Evolutionary conservation across 2,888 invertebrate species (phyloP).

Genomic region (Dorcus hopei): DNA sequence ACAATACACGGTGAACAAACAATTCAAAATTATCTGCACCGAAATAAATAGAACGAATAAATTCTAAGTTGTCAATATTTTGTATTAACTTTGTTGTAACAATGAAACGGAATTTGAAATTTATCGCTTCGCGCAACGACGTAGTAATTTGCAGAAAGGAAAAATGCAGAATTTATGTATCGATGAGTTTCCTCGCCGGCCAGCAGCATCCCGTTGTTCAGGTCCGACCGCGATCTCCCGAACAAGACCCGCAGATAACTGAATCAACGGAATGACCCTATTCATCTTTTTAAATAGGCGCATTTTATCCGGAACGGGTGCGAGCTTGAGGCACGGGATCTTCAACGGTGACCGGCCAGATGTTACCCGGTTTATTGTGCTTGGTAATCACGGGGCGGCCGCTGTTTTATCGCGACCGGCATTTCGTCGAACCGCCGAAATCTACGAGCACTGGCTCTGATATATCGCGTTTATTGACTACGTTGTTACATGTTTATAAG

Average conservation of each 20-base stretch:
- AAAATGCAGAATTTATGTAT: constrained; percentile 1
- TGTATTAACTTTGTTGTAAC: background rate
- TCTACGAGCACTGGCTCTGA: background rate
- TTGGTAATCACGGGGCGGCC: constrained; percentile 43
- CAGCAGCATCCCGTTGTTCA: background rate
- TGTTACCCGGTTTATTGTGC: constrained; percentile 41
- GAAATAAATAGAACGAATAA: too few species aligned
- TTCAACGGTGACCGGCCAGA: constrained; percentile 30
- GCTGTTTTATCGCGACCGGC: constrained; percentile 34
- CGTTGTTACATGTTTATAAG: background rate
- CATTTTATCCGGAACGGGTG: constrained; percentile 21
- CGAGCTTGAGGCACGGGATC: constrained; percentile 20
- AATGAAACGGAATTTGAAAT: background rate
- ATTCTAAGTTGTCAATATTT: too few species aligned
- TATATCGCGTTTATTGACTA: background rate
- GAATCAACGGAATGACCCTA: constrained; percentile 65
- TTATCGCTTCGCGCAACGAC: background rate
- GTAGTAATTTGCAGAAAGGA: background rate
- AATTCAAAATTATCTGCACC: too few species aligned
- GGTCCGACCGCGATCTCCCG: background rate
- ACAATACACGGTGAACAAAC: too few species aligned
- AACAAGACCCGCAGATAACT: constrained; percentile 52
- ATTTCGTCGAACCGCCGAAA: background rate
- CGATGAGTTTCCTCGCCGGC: background rate
- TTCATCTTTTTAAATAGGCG: constrained; percentile 61